phyloP scores from a whole-genome alignment of 1,140 invertebrate genomes.

The Sarcophaga peregrina region DNA sequence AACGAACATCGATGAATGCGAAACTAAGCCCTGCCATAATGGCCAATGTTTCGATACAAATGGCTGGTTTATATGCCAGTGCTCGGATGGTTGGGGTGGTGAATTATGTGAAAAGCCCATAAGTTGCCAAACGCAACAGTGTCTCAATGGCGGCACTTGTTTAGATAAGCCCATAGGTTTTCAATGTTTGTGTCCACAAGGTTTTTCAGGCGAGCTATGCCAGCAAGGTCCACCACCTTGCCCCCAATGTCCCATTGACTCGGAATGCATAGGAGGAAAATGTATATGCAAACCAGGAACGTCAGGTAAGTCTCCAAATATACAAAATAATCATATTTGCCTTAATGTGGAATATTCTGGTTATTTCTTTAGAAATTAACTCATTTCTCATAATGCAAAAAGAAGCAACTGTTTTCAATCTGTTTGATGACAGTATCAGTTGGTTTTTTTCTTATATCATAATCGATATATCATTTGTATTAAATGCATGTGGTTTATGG shows the following conservation, averaged over 20 bases:
- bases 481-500: not conserved
- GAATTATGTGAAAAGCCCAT: constrained; percentile 72
- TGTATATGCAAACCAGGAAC: constrained; percentile 76
- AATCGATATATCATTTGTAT: not conserved
- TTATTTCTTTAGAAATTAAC: too few species aligned
- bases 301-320: constrained; percentile 68
- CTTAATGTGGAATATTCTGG: not conserved
- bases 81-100: constrained; percentile 84
- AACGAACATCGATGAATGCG: constrained; percentile 87
- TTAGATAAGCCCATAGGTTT: constrained; percentile 72
- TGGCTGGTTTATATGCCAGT: constrained; percentile 85
- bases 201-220: constrained; percentile 73
- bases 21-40: constrained; percentile 79
- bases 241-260: constrained; percentile 63
- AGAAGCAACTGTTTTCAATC: too few species aligned
- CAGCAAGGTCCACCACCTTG: constrained; percentile 60
- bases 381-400: too few species aligned
- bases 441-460: too few species aligned
- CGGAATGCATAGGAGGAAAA: constrained; percentile 66
- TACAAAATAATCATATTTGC: not conserved
- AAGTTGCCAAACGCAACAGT: constrained; percentile 70
- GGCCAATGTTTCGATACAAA: constrained; percentile 82
- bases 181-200: constrained; percentile 77
- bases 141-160: constrained; percentile 76
- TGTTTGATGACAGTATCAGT: too few species aligned